phyloP scores from a whole-genome alignment of 1,140 invertebrate species.

The Sminthurinus signatus region DNA sequence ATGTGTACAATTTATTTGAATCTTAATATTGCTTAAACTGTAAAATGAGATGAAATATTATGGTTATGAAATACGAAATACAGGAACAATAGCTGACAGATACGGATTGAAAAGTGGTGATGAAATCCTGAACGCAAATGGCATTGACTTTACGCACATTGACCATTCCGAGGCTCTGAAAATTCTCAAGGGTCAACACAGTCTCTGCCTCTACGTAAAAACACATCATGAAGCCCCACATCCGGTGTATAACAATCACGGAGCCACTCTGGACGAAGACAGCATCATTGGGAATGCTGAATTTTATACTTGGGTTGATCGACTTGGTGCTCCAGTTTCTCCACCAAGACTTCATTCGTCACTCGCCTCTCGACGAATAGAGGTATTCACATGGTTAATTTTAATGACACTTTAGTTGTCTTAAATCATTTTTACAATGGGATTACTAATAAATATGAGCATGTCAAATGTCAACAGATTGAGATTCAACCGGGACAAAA shows the following conservation, averaged over 20 bases:
- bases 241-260: no score
- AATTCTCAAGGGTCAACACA: slow-evolving; percentile 49
- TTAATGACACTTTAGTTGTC: no score
- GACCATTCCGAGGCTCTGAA: slow-evolving; percentile 81
- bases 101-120: slow-evolving; percentile 76
- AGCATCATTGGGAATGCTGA: no score
- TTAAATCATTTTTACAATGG: no score
- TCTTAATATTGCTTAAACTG: slow-evolving; percentile 53
- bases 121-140: slow-evolving; percentile 82
- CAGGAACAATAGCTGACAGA: slow-evolving; percentile 74
- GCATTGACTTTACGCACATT: slow-evolving; percentile 75
- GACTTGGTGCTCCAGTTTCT: slow-evolving; percentile 20
- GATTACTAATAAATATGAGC: no score
- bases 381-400: no score
- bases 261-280: no score
- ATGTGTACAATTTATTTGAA: no score
- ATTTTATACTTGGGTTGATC: slow-evolving; percentile 22
- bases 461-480: slow-evolving; percentile 23
- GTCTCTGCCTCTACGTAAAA: background rate
- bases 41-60: no score
- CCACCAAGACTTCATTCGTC: no score
- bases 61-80: no score
- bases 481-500: slow-evolving; percentile 78
- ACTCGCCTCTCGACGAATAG: no score
- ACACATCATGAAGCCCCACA: background rate